phyloP scores from a whole-genome alignment of 1,140 invertebrate genomes.

The Drosophila hydei region DNA sequence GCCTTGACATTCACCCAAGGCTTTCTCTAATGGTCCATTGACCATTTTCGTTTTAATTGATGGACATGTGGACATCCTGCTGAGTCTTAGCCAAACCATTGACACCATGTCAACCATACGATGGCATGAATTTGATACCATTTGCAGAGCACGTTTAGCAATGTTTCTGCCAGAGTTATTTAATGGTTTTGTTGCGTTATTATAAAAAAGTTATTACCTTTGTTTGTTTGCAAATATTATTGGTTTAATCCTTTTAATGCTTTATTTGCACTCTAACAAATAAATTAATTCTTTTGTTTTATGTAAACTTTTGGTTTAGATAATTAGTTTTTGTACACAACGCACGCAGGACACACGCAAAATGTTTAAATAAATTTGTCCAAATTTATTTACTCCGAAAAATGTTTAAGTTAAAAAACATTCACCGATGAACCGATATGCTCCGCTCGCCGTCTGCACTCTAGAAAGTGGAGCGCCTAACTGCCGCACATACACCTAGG shows the following conservation, averaged over 20 bases:
- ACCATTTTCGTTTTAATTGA: conserved; percentile 81
- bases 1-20: conserved; percentile 70
- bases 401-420: conserved; percentile 6
- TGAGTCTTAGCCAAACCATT: conserved; percentile 50
- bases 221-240: not conserved
- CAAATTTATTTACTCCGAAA: conserved; percentile 31
- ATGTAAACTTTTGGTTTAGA: not conserved
- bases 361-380: conserved; percentile 26
- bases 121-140: conserved; percentile 48
- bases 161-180: not conserved
- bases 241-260: conserved; percentile 25
- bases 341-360: conserved; percentile 59
- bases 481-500: conserved; percentile 60
- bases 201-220: conserved; percentile 35
- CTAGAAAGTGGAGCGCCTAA: conserved; percentile 77
- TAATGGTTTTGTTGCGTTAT: conserved; percentile 9
- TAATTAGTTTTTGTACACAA: conserved; percentile 28
- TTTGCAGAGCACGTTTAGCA: conserved; percentile 28
- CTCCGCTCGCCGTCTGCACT: conserved; percentile 66
- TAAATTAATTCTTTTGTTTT: conserved; percentile 24
- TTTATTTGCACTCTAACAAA: conserved; percentile 31
- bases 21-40: conserved; percentile 77
- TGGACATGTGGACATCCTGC: conserved; percentile 73
- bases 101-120: conserved; percentile 67
- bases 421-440: conserved; percentile 53